Base-by-base conservation (phyloP, 2,888 invertebrate genomes). In the Marasmarcha lunaedactyla region DNA sequence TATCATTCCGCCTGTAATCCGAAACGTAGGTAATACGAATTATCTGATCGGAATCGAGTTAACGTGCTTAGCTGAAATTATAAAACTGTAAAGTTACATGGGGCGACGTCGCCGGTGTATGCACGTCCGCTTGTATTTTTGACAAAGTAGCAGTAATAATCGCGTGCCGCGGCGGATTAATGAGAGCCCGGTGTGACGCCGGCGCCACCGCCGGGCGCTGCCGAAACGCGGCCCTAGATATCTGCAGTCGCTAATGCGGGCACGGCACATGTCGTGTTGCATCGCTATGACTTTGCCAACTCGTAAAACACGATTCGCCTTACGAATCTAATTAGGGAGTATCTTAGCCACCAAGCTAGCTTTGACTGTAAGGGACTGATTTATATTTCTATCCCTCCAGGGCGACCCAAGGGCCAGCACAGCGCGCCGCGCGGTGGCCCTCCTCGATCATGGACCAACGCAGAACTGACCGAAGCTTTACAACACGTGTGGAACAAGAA, bases 401-500 rank as follows among this genome's bases (percentile, higher is more conserved):
- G 92, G 59, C 86, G 94, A 59, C 94, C 94, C 40, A 94, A 95
- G 66, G 95, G 95, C 35, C 95, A 95, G 62, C 95, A 95, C 77
- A 93, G 93, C 56, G 94, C 95, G 30, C 94, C 94, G 14, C 86
- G 95, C 50, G 94, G 95, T 14, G 95, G 95, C 9, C 95, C 95
- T 9, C 95, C 95, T 1, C 86, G 95, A 40, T 95, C 95, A 1
- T 95, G 95, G 95, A 95, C 94, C 46, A 95, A 95, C 76, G 93
- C 93, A 27, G 95, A 95, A 61, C 85, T 95, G 38, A 95, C 95
- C 38, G 93, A 94, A 73, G 95, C 95, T 1, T 86, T 95, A 39
- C 94, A 94, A 60, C 94, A 94, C 72, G 95, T 95, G n/a, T 95
- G 95, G 95, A 94, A 94, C 74, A 94, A 95, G 64, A 94, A 94